These are phyloP conservation scores for Nesometra sesokonis DNA, from an alignment of 35 echinoderm and acorn worm genomes.

Conservation along the genomic window DNA sequence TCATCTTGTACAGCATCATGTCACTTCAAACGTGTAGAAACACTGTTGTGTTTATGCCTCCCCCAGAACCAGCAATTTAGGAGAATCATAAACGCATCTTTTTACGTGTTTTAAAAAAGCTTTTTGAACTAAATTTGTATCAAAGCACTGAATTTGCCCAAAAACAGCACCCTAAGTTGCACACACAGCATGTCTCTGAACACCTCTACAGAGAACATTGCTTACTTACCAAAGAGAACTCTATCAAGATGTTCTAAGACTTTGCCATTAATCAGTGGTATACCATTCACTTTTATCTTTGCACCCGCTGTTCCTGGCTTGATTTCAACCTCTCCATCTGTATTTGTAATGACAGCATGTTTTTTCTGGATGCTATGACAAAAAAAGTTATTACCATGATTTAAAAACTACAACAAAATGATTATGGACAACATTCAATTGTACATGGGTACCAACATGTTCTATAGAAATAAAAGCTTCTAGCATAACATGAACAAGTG, in stretches of 20 bases:
- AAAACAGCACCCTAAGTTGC: too few relatives aligned
- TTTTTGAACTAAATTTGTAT: too few relatives aligned
- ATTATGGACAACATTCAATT: neutral
- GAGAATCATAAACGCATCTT: too few relatives aligned
- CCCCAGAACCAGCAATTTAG: too few relatives aligned
- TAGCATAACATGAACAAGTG: too few relatives aligned
- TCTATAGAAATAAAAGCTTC: neutral
- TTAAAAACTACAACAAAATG: neutral
- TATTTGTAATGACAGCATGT: constrained; percentile 81
- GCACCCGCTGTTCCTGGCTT: constrained; percentile 62
- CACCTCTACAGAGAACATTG: neutral
- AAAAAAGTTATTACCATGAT: neutral
- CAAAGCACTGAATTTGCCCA: too few relatives aligned
- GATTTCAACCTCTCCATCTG: constrained; percentile 50
- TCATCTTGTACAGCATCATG: too few relatives aligned
- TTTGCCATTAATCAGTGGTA: constrained; percentile 49
- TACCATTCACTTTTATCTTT: constrained; percentile 94
- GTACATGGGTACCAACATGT: neutral
- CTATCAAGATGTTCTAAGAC: constrained; percentile 66
- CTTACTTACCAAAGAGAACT: constrained; percentile 74
- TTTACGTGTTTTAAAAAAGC: too few relatives aligned
- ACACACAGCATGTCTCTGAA: too few relatives aligned
- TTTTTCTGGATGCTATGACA: constrained; percentile 75
- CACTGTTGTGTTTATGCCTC: too few relatives aligned
- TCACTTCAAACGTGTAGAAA: too few relatives aligned